These are phyloP conservation scores for Strigamia maritima DNA, from an alignment of 2,888 invertebrate species.

Conservation along the genomic window DNA sequence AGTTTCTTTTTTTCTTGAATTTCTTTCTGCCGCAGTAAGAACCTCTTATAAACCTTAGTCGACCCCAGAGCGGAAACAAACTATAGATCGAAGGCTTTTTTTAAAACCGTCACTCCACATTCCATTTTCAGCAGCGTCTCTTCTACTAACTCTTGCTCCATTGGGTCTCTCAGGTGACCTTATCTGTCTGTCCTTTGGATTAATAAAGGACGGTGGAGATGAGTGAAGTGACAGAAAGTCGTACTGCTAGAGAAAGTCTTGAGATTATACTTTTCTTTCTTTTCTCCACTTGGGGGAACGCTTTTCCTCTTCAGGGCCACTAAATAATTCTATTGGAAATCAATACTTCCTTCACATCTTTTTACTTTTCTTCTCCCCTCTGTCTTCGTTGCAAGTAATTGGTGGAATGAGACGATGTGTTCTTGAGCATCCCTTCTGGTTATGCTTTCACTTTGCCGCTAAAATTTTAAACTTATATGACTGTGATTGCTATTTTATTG, in stretches of 20 bases:
- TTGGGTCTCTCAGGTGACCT: slow-evolving; percentile 28
- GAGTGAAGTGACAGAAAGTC: slow-evolving; percentile 31
- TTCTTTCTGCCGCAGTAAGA: slow-evolving; percentile 15
- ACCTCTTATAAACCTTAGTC: slow-evolving; percentile 30
- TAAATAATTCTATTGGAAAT: slow-evolving; percentile 32
- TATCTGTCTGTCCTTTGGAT: slow-evolving; percentile 32
- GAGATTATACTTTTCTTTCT: slow-evolving; percentile 11
- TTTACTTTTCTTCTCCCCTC: background rate
- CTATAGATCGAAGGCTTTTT: slow-evolving; percentile 24
- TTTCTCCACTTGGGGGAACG: slow-evolving; percentile 13
- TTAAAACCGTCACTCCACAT: background rate
- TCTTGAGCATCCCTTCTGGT: background rate
- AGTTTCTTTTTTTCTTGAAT: background rate
- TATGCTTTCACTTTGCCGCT: background rate
- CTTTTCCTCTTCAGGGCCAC: slow-evolving; percentile 34
- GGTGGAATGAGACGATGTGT: slow-evolving; percentile 8
- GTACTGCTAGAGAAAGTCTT: slow-evolving; percentile 20
- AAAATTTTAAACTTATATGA: background rate
- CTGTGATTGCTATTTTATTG: background rate
- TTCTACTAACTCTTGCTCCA: slow-evolving; percentile 29
- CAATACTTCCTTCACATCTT: slow-evolving; percentile 29
- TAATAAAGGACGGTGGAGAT: slow-evolving; percentile 24
- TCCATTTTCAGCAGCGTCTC: slow-evolving; percentile 5
- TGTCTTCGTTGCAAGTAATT: slow-evolving; percentile 14
- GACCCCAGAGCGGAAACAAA: slow-evolving; percentile 34